These are phyloP conservation scores for Polydrusus pterygomalis DNA, from an alignment of 2,888 invertebrate species.

Conservation along the genomic window DNA sequence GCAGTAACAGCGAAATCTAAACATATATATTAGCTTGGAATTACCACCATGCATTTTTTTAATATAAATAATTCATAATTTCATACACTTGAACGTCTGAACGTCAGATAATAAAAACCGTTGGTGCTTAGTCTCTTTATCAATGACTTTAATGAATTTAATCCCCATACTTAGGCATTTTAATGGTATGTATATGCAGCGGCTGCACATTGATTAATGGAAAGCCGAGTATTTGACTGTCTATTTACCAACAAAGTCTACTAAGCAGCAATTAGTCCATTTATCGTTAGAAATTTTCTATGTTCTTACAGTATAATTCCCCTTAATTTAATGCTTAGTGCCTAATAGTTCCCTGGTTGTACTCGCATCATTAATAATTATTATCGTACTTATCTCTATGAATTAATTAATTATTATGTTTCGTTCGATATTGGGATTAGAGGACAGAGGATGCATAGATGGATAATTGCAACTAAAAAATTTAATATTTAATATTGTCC, in stretches of 20 bases:
- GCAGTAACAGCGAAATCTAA: no score
- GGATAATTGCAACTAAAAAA: neutral
- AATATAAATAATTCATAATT: neutral
- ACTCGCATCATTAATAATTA: conserved; percentile 34
- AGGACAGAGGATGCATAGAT: neutral
- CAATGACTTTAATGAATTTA: conserved; percentile 46
- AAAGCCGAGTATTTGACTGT: conserved; percentile 35
- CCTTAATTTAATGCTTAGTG: conserved; percentile 42
- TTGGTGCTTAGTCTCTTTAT: conserved; percentile 13
- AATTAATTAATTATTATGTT: conserved; percentile 50
- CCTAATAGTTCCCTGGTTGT: conserved; percentile 33
- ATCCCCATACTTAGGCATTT: conserved; percentile 42
- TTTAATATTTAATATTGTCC: no score
- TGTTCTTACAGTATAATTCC: conserved; percentile 28
- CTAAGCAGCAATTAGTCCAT: conserved; percentile 52
- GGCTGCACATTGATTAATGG: conserved; percentile 45
- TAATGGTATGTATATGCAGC: conserved; percentile 43
- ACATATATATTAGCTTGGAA: no score
- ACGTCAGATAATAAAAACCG: conserved; percentile 13
- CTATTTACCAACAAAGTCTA: conserved; percentile 51
- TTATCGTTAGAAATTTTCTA: conserved; percentile 34
- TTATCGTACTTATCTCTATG: conserved; percentile 32
- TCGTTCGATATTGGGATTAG: conserved; percentile 33
- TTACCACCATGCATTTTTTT: neutral
- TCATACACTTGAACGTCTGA: neutral